Evolutionary conservation across 2,797 vertebrate genomes (phyloP).

Genomic region (Choloepus didactylus): DNA sequence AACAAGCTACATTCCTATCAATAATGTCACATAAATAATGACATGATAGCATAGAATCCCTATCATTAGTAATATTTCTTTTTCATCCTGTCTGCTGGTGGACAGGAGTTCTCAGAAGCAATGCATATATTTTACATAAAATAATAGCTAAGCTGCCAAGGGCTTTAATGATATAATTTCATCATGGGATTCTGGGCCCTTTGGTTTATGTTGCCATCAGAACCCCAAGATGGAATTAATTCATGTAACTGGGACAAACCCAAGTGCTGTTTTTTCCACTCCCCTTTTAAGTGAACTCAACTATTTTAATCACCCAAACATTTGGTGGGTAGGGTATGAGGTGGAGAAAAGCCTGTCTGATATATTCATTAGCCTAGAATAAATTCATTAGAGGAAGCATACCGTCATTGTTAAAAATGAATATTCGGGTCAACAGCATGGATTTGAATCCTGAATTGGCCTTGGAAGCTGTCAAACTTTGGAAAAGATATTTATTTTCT

Average conservation of each 20-base stretch:
- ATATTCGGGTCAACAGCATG: not conserved
- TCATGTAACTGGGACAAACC: slow-evolving; percentile 80
- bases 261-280: slow-evolving; percentile 70
- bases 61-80: slow-evolving; percentile 65
- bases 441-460: slow-evolving; percentile 4
- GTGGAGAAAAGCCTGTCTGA: not conserved
- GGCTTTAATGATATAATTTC: slow-evolving; percentile 80
- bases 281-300: slow-evolving; percentile 76
- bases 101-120: slow-evolving; percentile 78
- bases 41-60: slow-evolving; percentile 60
- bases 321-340: slow-evolving; percentile 71
- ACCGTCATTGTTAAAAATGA: not conserved
- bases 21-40: slow-evolving; percentile 60
- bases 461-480: not conserved
- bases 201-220: slow-evolving; percentile 77
- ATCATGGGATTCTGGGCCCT: slow-evolving; percentile 69
- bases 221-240: slow-evolving; percentile 82
- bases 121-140: slow-evolving; percentile 80
- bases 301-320: slow-evolving; percentile 79
- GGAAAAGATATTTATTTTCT: not conserved
- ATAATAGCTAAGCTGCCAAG: slow-evolving; percentile 76
- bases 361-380: slow-evolving; percentile 44
- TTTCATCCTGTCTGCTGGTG: slow-evolving; percentile 75
- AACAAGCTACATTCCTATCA: slow-evolving; percentile 71
- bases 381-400: not conserved